Evolutionary conservation across 2,113 vertebrate species (phyloP).

Genomic region (Nerophis lumbriciformis): DNA sequence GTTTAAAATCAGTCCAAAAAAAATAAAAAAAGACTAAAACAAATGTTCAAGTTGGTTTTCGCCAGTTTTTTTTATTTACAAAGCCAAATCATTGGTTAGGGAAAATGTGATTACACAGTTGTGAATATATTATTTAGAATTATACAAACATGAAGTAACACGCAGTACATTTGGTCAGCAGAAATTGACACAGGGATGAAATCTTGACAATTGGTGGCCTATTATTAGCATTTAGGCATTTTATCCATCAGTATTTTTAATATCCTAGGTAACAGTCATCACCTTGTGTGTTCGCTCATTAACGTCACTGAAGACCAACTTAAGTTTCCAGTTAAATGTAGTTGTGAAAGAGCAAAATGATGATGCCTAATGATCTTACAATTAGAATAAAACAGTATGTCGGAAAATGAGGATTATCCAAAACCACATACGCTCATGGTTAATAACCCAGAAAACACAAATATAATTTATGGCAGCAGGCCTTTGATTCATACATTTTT

Average conservation of each 20-base stretch:
- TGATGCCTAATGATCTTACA: not conserved
- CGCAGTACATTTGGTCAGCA: conserved; percentile 33
- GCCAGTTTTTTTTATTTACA: conserved; percentile 56
- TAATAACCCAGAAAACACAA: not conserved
- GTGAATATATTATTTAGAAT: conserved; percentile 44
- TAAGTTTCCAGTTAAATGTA: not conserved
- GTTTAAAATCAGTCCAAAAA: not conserved
- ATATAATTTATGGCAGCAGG: conserved; percentile 17
- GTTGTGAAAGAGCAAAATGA: not conserved
- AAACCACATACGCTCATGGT: conserved; percentile 20
- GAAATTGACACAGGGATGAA: conserved; percentile 14
- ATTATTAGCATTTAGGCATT: not conserved
- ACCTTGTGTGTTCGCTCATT: not conserved
- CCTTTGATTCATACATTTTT: conserved; percentile 16
- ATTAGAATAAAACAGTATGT: conserved; percentile 1
- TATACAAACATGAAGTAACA: conserved; percentile 15
- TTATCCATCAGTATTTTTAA: not conserved
- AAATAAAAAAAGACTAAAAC: not conserved
- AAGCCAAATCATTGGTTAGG: conserved; percentile 21
- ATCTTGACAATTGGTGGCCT: not conserved
- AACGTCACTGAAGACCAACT: not conserved
- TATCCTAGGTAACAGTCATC: conserved; percentile 5
- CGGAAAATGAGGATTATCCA: conserved; percentile 3
- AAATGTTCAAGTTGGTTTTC: conserved; percentile 14
- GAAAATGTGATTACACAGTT: conserved; percentile 11